A percentile compares a stretch with the other conserved stretches of the same genome.
Conservation (phyloP, 37 sponge, comb jelly and placozoan genomes). For the Agelas oroides region DNA sequence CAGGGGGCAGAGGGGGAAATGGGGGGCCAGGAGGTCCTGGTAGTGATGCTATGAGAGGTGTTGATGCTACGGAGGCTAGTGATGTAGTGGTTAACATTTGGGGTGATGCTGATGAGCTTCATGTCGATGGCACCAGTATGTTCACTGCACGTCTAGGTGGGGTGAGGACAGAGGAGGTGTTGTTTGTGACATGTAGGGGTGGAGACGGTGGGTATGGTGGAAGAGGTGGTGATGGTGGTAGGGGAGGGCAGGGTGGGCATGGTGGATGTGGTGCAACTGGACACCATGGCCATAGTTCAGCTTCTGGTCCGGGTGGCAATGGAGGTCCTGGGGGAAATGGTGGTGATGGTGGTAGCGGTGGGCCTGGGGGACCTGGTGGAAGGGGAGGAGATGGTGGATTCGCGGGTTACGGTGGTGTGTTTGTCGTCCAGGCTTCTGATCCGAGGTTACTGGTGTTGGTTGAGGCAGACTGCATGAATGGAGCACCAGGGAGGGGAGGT, state of each 20-base stretch:
- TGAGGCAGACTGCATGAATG: constrained; percentile 72
- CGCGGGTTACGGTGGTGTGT: constrained; percentile 66
- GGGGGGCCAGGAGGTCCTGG: constrained; percentile 74
- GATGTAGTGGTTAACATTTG: constrained; percentile 61
- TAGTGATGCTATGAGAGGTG: constrained; percentile 46
- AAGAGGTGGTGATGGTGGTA: constrained; percentile 79
- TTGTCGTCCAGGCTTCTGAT: constrained; percentile 57
- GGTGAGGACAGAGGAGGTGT: constrained; percentile 48
- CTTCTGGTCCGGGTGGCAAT: constrained; percentile 61
- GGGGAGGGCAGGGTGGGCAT: constrained; percentile 63
- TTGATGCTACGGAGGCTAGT: constrained; percentile 79
- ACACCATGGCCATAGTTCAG: constrained; percentile 38
- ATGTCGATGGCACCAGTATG: constrained; percentile 48
- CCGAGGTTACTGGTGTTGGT: constrained; percentile 69
- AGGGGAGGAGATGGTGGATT: constrained; percentile 77
- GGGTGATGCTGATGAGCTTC: constrained; percentile 61
- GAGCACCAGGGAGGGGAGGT: constrained; percentile 49
- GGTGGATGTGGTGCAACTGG: constrained; percentile 73
- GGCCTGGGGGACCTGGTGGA: constrained; percentile 69
- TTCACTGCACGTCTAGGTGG: constrained; percentile 73
- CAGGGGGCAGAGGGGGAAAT: constrained; percentile 66
- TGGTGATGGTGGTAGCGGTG: constrained; percentile 81
- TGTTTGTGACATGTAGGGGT: constrained; percentile 76
- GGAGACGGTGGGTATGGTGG: constrained; percentile 87
- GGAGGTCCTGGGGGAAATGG: constrained; percentile 85